Evolutionary conservation across 1,140 invertebrate genomes (phyloP).

Genomic region (Pristionchus pacificus): DNA sequence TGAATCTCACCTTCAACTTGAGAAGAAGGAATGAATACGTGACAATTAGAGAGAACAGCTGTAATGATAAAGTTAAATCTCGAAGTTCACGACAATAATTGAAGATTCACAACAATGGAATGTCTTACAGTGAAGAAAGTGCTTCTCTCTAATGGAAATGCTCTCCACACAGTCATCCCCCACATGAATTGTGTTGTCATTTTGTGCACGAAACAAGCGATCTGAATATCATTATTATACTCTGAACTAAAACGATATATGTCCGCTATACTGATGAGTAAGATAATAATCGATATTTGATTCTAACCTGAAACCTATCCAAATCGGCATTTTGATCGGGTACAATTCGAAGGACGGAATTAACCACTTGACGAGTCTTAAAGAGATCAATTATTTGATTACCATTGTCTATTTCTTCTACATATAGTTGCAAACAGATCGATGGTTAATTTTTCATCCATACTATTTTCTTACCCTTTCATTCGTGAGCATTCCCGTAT

Average conservation of each 20-base stretch:
- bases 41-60: constrained; percentile 48
- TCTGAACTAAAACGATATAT: no score
- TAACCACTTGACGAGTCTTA: constrained; percentile 49
- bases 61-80: constrained; percentile 13
- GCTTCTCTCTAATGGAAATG: constrained; percentile 50
- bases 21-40: constrained; percentile 48
- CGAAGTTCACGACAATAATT: background rate
- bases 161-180: constrained; percentile 53
- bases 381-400: constrained; percentile 22
- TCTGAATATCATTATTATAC: no score
- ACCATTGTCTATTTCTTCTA: no score
- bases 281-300: background rate
- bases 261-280: background rate
- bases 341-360: constrained; percentile 44
- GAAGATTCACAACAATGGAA: background rate
- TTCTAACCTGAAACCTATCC: constrained; percentile 44
- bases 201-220: constrained; percentile 51
- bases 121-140: constrained; percentile 47
- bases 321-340: constrained; percentile 45
- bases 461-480: constrained; percentile 45
- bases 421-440: no score
- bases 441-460: no score
- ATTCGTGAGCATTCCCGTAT: constrained; percentile 45
- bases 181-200: constrained; percentile 53
- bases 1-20: constrained; percentile 50